Base-by-base conservation (phyloP, 2,888 invertebrate species). In the Aspidiotus destructor region DNA sequence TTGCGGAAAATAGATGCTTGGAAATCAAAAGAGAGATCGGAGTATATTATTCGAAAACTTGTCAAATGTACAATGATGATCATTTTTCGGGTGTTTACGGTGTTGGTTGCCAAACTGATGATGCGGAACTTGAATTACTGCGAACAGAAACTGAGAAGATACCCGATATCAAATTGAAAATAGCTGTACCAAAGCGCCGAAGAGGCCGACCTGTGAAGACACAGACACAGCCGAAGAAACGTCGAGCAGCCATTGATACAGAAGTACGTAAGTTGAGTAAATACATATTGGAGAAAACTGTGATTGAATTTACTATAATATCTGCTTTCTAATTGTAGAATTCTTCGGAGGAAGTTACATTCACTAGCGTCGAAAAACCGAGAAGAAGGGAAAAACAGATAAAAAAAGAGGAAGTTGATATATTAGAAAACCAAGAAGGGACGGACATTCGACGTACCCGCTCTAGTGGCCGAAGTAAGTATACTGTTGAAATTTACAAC, bases 101-200 rank as follows among this genome's bases (percentile, higher is more conserved):
- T 6, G 42, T 67, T 15, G 70, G 60, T 10, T 70, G 65, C 48
- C 70, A 70, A 16, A 70, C 70, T 16, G 70, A 70, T 16, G 13
- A 8, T 8, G 15, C 10, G n/a, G 55, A 58, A 55, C 13, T 10
- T 1, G 55, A 62, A 17, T 54, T 44, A 40, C 11, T 10, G 16
- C 41, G 9, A 11, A 28, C 28, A 28, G 11, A 13, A 9, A 42
- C 41, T 9, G 60, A 42, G 9, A 62, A 55, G 10, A 60, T 62
- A 15, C 48, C 61, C 1, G 69, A 69, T 62, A 40, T 68, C 15
- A 69, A 69, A 44, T 40, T 69, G 40, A 68, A 61, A 61, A 68
- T 68, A 28, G 60, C 68, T 1, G 61, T 68, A 15, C 57, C 69
- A 1, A 62, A 62, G 42, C 41, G 69, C 40, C 62, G 62, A 41